These are phyloP conservation scores for Noctua fimbriata DNA, from an alignment of 2,888 invertebrate genomes.

Conservation along the genomic window DNA sequence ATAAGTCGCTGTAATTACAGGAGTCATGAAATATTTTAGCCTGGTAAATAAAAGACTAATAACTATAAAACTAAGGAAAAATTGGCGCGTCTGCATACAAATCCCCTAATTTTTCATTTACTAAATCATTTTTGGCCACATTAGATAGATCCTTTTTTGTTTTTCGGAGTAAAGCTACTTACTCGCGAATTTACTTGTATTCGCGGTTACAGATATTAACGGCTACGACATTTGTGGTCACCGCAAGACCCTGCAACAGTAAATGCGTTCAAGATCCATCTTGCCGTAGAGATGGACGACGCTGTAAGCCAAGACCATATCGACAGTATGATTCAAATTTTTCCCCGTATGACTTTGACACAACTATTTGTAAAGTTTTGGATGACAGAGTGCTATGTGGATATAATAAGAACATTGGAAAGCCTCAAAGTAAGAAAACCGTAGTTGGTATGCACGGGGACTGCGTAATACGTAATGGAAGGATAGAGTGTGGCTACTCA, in stretches of 20 bases:
- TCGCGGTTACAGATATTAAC: slow-evolving; percentile 69
- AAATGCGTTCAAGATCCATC: slow-evolving; percentile 35
- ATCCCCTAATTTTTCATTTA: not conserved
- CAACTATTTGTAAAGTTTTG: slow-evolving; percentile 74
- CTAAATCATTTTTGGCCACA: not conserved
- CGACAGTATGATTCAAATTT: not conserved
- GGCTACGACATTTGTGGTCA: slow-evolving; percentile 53
- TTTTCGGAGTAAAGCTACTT: not conserved
- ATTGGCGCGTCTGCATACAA: not conserved
- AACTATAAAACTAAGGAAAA: not conserved
- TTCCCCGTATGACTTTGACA: slow-evolving; percentile 75
- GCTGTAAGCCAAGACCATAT: slow-evolving; percentile 4
- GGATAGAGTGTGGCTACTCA: slow-evolving; percentile 83
- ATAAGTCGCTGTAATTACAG: not conserved
- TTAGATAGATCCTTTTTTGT: not conserved
- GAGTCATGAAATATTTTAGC: too few species aligned
- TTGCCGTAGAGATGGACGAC: slow-evolving; percentile 13
- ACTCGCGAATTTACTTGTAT: slow-evolving; percentile 39
- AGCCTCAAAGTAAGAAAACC: slow-evolving; percentile 62
- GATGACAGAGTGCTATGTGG: slow-evolving; percentile 83
- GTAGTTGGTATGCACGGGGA: slow-evolving; percentile 69
- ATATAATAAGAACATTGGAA: slow-evolving; percentile 80
- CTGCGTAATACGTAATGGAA: slow-evolving; percentile 78
- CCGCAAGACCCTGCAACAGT: slow-evolving; percentile 50
- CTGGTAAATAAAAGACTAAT: not conserved